phyloP scores from a whole-genome alignment of 1,140 invertebrate species.

The Drosophila pachea region DNA sequence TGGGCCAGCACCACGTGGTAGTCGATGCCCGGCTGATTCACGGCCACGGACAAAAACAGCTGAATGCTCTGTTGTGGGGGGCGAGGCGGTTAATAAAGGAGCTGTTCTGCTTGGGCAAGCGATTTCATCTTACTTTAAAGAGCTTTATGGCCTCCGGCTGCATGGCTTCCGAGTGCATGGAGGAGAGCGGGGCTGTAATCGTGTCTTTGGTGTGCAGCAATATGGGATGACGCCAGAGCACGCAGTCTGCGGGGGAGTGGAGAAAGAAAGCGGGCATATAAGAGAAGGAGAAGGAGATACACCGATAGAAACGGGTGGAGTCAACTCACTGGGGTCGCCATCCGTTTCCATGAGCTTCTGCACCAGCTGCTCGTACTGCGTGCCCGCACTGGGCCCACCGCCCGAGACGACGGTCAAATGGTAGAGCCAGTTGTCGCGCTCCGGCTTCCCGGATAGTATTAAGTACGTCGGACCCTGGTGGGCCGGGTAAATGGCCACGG shows the following conservation, averaged over 20 bases:
- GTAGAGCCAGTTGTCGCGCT: slow-evolving; percentile 95
- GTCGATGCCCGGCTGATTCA: slow-evolving; percentile 96
- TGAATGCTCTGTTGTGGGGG: slow-evolving; percentile 87
- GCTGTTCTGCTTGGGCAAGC: neutral
- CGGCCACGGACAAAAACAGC: slow-evolving; percentile 94
- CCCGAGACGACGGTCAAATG: slow-evolving; percentile 96
- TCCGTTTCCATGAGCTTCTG: slow-evolving; percentile 97
- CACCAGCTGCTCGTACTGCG: slow-evolving; percentile 96
- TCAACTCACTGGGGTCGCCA: slow-evolving; percentile 89
- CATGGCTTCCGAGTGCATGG: slow-evolving; percentile 89
- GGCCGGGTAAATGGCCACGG: slow-evolving; percentile 94
- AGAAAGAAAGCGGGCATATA: neutral
- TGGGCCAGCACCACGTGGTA: slow-evolving; percentile 97
- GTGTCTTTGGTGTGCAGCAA: slow-evolving; percentile 94
- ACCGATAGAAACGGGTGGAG: neutral
- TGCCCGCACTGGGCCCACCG: slow-evolving; percentile 92
- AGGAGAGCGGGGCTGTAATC: slow-evolving; percentile 90
- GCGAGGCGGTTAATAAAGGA: too few relatives aligned
- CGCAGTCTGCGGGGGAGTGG: slow-evolving; percentile 83
- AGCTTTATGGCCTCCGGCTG: slow-evolving; percentile 95
- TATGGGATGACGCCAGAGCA: slow-evolving; percentile 95
- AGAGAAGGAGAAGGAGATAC: neutral
- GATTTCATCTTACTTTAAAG: slow-evolving; percentile 87
- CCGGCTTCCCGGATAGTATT: slow-evolving; percentile 92
- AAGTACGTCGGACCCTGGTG: slow-evolving; percentile 95